These are phyloP conservation scores for Orbicella faveolata DNA, from an alignment of 64 coral and sea anemone genomes.

Conservation along the genomic window DNA sequence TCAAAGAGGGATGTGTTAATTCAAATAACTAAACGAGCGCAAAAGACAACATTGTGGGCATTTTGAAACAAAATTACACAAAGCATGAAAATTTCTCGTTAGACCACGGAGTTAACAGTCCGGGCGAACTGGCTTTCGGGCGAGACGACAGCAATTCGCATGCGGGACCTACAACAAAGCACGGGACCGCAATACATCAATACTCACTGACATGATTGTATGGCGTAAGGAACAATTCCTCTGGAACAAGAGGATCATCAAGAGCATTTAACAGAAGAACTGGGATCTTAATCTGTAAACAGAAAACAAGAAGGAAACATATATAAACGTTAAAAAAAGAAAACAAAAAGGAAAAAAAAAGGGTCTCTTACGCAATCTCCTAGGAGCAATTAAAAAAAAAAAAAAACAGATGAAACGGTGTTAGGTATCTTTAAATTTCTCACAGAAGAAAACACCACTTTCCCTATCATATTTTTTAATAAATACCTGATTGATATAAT, in stretches of 20 bases:
- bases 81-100: too few relatives aligned
- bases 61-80: too few relatives aligned
- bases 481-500: slow-evolving; percentile 53
- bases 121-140: too few relatives aligned
- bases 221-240: slow-evolving; percentile 56
- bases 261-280: slow-evolving; percentile 67
- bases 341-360: neutral
- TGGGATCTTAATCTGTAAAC: slow-evolving; percentile 63
- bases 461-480: too few relatives aligned
- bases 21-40: too few relatives aligned
- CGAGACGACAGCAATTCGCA: neutral
- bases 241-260: slow-evolving; percentile 72
- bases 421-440: neutral
- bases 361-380: too few relatives aligned
- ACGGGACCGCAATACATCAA: neutral
- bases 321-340: neutral
- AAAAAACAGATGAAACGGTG: neutral
- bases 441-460: too few relatives aligned
- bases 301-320: neutral
- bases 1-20: too few relatives aligned
- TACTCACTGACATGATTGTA: slow-evolving; percentile 67
- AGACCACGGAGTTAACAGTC: too few relatives aligned
- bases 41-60: too few relatives aligned
- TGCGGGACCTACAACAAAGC: too few relatives aligned
- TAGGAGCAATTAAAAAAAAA: neutral